These are phyloP conservation scores for Allygus modestus DNA, from an alignment of 2,888 invertebrate species.

Conservation along the genomic window DNA sequence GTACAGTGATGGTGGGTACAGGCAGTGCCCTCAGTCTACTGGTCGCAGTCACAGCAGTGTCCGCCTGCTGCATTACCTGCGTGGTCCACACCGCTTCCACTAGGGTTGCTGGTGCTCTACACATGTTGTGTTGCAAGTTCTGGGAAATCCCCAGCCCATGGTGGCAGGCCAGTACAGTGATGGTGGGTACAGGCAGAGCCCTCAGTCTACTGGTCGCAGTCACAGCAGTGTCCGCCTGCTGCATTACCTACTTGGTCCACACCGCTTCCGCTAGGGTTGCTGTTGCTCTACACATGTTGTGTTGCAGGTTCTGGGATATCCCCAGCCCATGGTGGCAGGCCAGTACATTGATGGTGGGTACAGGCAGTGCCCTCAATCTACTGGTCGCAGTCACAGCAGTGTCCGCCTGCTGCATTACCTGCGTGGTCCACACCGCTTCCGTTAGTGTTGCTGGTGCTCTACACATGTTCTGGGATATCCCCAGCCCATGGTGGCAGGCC, in stretches of 20 bases:
- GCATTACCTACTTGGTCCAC: slow-evolving; percentile 77
- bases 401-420: slow-evolving; percentile 79
- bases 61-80: slow-evolving; percentile 79
- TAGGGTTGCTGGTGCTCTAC: too few relatives aligned
- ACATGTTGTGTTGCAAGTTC: background rate
- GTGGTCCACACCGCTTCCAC: slow-evolving; percentile 75
- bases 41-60: slow-evolving; percentile 76
- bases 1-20: too few relatives aligned
- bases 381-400: slow-evolving; percentile 78
- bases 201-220: slow-evolving; percentile 78
- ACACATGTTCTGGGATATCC: too few relatives aligned
- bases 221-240: slow-evolving; percentile 78
- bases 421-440: slow-evolving; percentile 76
- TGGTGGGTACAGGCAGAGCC: slow-evolving; percentile 80
- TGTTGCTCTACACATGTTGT: background rate
- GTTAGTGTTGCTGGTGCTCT: slow-evolving; percentile 36
- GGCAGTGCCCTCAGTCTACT: too few relatives aligned
- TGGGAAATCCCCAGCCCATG: slow-evolving; percentile 82
- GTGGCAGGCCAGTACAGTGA: slow-evolving; percentile 83
- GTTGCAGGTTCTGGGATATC: slow-evolving; percentile 76
- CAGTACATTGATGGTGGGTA: slow-evolving; percentile 80
- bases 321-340: slow-evolving; percentile 84
- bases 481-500: too few relatives aligned
- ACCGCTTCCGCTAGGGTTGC: slow-evolving; percentile 50
- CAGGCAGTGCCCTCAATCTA: slow-evolving; percentile 79